Percentiles rank a stretch among this genome's conserved stretches.
phyloP scores from a whole-genome alignment of 2,113 vertebrate species.

The Hiodon alosoides region DNA sequence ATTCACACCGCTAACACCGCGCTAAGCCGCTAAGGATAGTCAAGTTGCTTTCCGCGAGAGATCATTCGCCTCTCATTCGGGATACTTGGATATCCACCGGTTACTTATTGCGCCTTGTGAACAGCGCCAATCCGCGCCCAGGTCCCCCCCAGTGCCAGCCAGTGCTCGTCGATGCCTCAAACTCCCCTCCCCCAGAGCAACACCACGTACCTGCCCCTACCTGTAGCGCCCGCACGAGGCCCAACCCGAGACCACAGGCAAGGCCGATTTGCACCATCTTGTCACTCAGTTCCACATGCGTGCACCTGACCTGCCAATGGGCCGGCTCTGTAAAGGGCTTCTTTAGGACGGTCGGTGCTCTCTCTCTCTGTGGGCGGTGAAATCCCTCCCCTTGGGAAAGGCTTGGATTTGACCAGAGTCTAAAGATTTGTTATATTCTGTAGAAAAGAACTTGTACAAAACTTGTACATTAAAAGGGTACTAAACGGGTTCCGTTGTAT shows the following conservation, averaged over 20 bases:
- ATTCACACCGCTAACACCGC: slow-evolving; percentile 40
- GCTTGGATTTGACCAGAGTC: too few relatives aligned
- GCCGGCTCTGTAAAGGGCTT: too few relatives aligned
- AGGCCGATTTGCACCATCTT: too few relatives aligned
- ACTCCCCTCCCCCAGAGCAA: neutral
- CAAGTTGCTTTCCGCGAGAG: slow-evolving; percentile 27
- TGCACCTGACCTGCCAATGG: slow-evolving; percentile 27
- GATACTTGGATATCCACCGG: neutral
- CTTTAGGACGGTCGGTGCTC: too few relatives aligned
- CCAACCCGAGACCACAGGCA: too few relatives aligned
- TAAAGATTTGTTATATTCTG: too few relatives aligned
- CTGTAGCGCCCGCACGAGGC: neutral
- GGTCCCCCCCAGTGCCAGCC: slow-evolving; percentile 7
- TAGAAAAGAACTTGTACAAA: too few relatives aligned
- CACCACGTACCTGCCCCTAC: neutral
- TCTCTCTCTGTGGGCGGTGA: too few relatives aligned
- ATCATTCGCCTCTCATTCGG: neutral
- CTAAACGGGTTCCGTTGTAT: too few relatives aligned
- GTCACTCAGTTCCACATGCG: slow-evolving; percentile 13
- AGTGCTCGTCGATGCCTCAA: too few relatives aligned
- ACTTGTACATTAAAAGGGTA: too few relatives aligned
- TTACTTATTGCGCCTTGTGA: neutral
- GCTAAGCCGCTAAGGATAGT: slow-evolving; percentile 40
- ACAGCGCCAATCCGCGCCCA: slow-evolving; percentile 13
- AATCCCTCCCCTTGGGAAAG: too few relatives aligned